Percentiles rank a stretch among this genome's conserved stretches.
These are phyloP conservation scores for Neotragus pygmaeus DNA, from an alignment of 2,113 vertebrate species.

Conservation along the genomic window DNA sequence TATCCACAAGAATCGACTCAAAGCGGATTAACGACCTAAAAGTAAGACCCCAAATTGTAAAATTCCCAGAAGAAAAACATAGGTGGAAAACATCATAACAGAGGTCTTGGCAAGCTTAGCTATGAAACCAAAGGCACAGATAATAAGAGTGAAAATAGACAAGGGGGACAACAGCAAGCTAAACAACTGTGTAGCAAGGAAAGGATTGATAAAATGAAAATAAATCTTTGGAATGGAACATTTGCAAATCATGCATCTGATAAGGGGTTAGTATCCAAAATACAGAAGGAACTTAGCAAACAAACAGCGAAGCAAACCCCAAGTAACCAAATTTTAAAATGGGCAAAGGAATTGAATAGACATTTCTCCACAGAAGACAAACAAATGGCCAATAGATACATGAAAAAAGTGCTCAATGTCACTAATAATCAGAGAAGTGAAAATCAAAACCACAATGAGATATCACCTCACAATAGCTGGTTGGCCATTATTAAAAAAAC, in stretches of 20 bases:
- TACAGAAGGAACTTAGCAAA: neutral
- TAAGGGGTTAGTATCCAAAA: neutral
- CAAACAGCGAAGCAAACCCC: neutral
- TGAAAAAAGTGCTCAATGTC: neutral
- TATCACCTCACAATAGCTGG: neutral
- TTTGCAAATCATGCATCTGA: neutral
- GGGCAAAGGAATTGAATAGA: neutral
- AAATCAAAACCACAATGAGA: neutral
- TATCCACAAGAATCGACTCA: neutral
- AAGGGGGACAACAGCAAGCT: neutral
- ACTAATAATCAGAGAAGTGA: neutral
- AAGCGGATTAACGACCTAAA: neutral
- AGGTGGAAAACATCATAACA: neutral
- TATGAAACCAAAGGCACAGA: neutral
- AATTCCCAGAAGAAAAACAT: neutral
- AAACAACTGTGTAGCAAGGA: neutral
- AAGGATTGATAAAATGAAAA: neutral
- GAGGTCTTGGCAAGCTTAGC: neutral
- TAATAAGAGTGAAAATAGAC: neutral
- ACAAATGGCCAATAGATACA: neutral
- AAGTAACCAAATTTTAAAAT: neutral
- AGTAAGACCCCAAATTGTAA: neutral
- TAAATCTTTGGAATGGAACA: neutral
- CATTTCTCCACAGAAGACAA: neutral
- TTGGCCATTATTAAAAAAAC: neutral